These are phyloP conservation scores for Charaxes varanes DNA, from an alignment of 1,140 invertebrate genomes.

Conservation along the genomic window DNA sequence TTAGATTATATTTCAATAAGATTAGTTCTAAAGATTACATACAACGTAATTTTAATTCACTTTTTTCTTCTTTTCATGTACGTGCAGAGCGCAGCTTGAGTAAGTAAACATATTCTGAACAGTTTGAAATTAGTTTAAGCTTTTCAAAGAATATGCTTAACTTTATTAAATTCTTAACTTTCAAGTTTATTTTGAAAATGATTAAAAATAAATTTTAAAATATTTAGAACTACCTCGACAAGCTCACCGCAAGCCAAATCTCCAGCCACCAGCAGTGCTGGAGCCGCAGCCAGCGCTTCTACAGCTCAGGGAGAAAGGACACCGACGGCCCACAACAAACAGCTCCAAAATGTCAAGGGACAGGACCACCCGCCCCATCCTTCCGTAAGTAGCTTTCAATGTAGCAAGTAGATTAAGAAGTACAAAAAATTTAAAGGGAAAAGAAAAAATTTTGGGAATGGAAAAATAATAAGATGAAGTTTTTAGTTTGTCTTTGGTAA, in stretches of 20 bases:
- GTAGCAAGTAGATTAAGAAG: no score
- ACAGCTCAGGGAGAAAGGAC: conserved; percentile 75
- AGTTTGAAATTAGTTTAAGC: background rate
- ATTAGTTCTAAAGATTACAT: background rate
- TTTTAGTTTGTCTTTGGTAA: no score
- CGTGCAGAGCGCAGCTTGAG: conserved; percentile 78
- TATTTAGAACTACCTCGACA: conserved; percentile 78
- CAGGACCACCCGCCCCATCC: conserved; percentile 78
- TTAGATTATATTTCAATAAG: no score
- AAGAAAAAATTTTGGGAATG: no score
- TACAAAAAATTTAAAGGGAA: no score
- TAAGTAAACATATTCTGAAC: conserved; percentile 74
- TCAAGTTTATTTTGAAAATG: background rate
- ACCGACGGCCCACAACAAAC: conserved; percentile 82
- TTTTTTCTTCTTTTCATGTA: conserved; percentile 73
- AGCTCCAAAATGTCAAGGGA: conserved; percentile 84
- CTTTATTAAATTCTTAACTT: background rate
- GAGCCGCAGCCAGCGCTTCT: conserved; percentile 68
- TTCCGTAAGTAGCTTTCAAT: conserved; percentile 77
- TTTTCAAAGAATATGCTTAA: background rate
- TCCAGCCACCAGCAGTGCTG: conserved; percentile 78
- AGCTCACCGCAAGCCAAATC: conserved; percentile 81
- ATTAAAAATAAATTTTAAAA: no score
- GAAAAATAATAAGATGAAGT: no score
- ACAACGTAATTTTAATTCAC: background rate